Conservation (phyloP, 2,113 vertebrate genomes). For the Tricholaema leucomelas region DNA sequence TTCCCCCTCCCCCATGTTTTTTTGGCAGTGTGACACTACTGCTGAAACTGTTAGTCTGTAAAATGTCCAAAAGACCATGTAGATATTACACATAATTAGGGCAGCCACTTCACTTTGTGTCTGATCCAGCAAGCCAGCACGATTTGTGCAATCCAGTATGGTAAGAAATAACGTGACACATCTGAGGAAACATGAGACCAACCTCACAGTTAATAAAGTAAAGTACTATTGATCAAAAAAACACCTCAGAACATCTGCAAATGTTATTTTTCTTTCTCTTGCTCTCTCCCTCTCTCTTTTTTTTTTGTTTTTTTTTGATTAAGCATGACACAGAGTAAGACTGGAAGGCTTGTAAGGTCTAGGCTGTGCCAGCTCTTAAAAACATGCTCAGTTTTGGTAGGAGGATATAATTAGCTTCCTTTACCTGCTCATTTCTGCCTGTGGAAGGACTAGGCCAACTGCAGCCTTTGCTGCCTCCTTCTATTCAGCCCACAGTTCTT, state of each 20-base stretch:
- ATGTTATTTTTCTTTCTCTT: constrained; percentile 19
- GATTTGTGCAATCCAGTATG: constrained; percentile 50
- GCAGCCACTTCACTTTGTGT: constrained; percentile 45
- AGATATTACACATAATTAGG: constrained; percentile 37
- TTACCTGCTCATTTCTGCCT: neutral
- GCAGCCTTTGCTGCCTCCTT: accelerated
- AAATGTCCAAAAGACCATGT: constrained; percentile 28
- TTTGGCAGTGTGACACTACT: neutral
- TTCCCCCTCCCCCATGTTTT: neutral
- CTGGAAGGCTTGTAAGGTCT: neutral
- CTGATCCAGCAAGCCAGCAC: constrained; percentile 24
- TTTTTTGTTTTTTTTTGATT: neutral
- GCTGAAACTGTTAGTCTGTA: constrained; percentile 1
- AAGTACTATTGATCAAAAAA: constrained; percentile 25
- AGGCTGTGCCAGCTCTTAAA: neutral
- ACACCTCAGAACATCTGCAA: neutral
- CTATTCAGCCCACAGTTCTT: neutral
- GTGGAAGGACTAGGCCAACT: neutral
- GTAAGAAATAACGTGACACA: constrained; percentile 54
- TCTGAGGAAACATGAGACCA: constrained; percentile 55
- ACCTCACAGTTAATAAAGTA: constrained; percentile 34
- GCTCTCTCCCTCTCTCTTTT: too few relatives aligned
- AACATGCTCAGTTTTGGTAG: neutral
- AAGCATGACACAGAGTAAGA: neutral
- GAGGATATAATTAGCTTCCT: neutral